A percentile compares a stretch with the other conserved stretches of the same genome.
These are phyloP conservation scores for Itoplectis maculator DNA, from an alignment of 2,888 invertebrate species.

Conservation along the genomic window DNA sequence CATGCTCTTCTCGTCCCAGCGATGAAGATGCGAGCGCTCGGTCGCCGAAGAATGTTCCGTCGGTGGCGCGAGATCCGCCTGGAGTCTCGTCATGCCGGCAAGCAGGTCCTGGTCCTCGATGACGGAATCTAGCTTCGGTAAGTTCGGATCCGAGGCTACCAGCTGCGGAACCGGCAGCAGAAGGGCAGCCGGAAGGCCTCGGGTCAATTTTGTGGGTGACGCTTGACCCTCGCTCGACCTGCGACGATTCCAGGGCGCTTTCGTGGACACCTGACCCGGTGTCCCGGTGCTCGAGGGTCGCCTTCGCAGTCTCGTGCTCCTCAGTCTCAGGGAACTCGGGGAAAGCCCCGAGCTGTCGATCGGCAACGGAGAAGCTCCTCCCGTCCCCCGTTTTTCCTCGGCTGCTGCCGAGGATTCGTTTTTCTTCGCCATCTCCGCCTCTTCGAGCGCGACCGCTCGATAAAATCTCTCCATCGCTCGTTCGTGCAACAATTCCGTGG, in stretches of 20 bases:
- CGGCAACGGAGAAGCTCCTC: constrained; percentile 64
- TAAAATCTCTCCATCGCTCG: constrained; percentile 93
- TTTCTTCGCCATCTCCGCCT: constrained; percentile 84
- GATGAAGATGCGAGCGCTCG: constrained; percentile 64
- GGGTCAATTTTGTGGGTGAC: constrained; percentile 65
- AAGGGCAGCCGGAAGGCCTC: constrained; percentile 66
- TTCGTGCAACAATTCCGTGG: constrained; percentile 93
- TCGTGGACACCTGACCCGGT: constrained; percentile 76
- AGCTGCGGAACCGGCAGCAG: constrained; percentile 69
- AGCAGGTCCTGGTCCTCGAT: constrained; percentile 28
- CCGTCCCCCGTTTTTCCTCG: constrained; percentile 35
- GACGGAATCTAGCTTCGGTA: constrained; percentile 70
- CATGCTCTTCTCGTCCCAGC: constrained; percentile 72
- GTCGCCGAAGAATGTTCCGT: neutral
- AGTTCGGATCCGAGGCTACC: constrained; percentile 79
- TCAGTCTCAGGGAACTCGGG: constrained; percentile 77
- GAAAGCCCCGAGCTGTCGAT: constrained; percentile 63
- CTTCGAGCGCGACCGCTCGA: constrained; percentile 91
- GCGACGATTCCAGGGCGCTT: constrained; percentile 75
- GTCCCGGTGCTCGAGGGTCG: constrained; percentile 85
- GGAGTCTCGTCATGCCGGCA: constrained; percentile 27
- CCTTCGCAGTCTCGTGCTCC: constrained; percentile 81
- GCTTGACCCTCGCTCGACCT: constrained; percentile 81
- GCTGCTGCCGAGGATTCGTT: constrained; percentile 60
- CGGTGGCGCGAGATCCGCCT: neutral